Evolutionary conservation across 2,113 vertebrate genomes (phyloP).

Genomic region (Elaphurus davidianus): DNA sequence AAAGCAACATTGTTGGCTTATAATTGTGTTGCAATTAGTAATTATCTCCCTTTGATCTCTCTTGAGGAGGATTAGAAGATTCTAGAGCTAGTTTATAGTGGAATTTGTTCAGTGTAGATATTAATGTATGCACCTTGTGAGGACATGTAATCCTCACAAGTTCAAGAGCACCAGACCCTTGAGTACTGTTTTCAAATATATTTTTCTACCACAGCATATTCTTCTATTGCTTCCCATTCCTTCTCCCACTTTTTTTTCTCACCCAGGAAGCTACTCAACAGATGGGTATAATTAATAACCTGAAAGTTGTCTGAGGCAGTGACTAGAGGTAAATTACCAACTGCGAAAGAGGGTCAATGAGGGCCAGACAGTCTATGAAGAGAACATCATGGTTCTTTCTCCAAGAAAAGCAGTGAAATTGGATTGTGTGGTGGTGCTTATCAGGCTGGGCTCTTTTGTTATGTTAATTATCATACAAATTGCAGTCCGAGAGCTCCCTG

Average conservation of each 20-base stretch:
- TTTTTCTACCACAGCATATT: background rate
- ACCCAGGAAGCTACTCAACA: background rate
- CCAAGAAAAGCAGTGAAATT: slow-evolving; percentile 29
- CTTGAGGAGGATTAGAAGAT: background rate
- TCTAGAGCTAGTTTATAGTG: background rate
- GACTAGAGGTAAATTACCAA: background rate
- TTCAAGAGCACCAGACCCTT: background rate
- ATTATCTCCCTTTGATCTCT: background rate
- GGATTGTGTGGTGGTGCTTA: background rate
- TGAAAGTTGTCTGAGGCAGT: background rate
- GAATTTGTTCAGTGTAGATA: background rate
- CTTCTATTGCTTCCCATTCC: background rate
- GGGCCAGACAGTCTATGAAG: background rate
- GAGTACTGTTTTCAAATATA: background rate
- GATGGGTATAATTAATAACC: background rate
- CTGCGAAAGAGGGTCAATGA: background rate
- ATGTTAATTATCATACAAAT: background rate
- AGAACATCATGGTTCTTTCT: slow-evolving; percentile 37
- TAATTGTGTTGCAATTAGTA: background rate
- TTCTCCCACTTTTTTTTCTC: background rate
- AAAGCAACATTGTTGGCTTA: background rate
- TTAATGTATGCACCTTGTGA: background rate
- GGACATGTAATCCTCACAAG: background rate
- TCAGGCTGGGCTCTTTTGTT: slow-evolving; percentile 38
- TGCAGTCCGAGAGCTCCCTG: background rate